Base-by-base conservation (phyloP, 1,140 invertebrate genomes). In the Drosophila setifemur region DNA sequence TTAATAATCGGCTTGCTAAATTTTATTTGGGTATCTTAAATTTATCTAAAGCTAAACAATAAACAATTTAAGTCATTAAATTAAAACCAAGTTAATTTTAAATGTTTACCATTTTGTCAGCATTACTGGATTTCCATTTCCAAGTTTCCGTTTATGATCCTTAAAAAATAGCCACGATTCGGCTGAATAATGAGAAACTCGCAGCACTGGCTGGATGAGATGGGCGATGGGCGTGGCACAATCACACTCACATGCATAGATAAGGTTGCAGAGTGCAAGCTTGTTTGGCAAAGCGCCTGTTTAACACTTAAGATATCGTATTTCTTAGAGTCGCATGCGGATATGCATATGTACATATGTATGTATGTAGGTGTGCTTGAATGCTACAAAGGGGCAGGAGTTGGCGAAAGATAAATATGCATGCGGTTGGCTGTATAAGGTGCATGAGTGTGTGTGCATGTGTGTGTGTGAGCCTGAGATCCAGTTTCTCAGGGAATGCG, bases 241-340 rank as follows among this genome's bases (percentile, higher is more conserved):
- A 16, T 52, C 37, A 53, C 33, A 14, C n/a, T 7, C 50, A 14
- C 21, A 58, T 11, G 12, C 16, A 23, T 14, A 61, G 57, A 61
- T 61, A 61, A 58, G 57, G 53, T 26, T 42, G 68, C 54, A 54
- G 53, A 54, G 57, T 63, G 70, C 79, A 60, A 71, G 71, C 73
- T 86, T 86, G 79, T 85, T 85, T 75, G 79, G 81, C 75, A 85
- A 85, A 85, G 79, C 79, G 79, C 79, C 79, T 86, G 75, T 79
- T 85, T 85, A 85, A 85, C 79, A 85, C 79, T 85, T 86, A 85
- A 85, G 79, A 85, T 85, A 85, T 85, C 81, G 79, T 86, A 85
- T 81, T 79, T 85, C 79, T 85, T 85, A 61, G 39, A 71, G 35
- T 60, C 11, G 44, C 58, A 52, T 67, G 45, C 23, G 6, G 11